Evolutionary conservation across 2,113 vertebrate genomes (phyloP).

Genomic region (Thryonomys swinderianus): DNA sequence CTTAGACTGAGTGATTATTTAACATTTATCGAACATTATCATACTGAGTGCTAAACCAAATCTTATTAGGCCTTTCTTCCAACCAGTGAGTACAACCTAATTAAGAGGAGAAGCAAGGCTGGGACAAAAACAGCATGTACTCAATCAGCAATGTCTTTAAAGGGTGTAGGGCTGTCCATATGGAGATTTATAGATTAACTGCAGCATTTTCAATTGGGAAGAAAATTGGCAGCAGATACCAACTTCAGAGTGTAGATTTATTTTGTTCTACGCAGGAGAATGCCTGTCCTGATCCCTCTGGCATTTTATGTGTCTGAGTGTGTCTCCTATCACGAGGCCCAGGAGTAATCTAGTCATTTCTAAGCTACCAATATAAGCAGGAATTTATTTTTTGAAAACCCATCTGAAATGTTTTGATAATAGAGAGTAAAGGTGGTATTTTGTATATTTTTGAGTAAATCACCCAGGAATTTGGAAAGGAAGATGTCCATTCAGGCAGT

Average conservation of each 20-base stretch:
- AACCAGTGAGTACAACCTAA: not conserved
- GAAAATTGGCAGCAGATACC: constrained; percentile 38
- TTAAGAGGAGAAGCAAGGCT: constrained; percentile 43
- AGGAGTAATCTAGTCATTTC: not conserved
- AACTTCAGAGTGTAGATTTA: not conserved
- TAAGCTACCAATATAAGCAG: not conserved
- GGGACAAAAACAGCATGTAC: constrained; percentile 39
- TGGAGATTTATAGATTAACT: constrained; percentile 63
- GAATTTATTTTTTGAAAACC: not conserved
- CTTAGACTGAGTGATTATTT: not conserved
- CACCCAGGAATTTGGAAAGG: not conserved
- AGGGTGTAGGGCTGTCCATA: not conserved
- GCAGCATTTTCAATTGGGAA: constrained; percentile 22
- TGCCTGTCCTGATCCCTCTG: not conserved
- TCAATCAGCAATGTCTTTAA: constrained; percentile 15
- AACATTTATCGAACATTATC: constrained; percentile 21
- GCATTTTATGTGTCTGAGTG: not conserved
- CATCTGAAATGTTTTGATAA: not conserved
- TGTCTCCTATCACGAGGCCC: not conserved
- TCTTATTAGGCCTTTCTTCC: not conserved
- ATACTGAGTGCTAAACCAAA: not conserved
- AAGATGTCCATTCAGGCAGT: not conserved
- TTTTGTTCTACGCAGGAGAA: not conserved
- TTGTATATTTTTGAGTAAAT: constrained; percentile 16
- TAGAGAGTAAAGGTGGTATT: constrained; percentile 19